These are phyloP conservation scores for Pseudomyrmex dendroicus DNA, from an alignment of 1,140 invertebrate genomes.

Conservation along the genomic window DNA sequence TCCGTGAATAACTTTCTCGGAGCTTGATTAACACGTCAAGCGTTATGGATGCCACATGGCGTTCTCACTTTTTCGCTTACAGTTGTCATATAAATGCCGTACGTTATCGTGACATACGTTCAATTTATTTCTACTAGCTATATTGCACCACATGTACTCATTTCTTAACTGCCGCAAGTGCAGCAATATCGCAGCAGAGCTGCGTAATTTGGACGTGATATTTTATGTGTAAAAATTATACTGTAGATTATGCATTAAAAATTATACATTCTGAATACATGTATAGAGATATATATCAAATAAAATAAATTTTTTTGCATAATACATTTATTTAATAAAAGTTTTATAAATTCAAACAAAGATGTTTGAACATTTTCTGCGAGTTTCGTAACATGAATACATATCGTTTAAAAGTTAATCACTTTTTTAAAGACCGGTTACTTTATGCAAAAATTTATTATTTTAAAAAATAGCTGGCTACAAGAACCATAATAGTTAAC, in stretches of 20 bases:
- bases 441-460: too few relatives aligned
- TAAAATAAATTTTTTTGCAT: too few relatives aligned
- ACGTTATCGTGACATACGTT: background rate
- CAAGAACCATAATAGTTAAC: too few relatives aligned
- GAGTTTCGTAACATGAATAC: too few relatives aligned
- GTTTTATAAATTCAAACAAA: too few relatives aligned
- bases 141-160: background rate
- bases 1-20: conserved; percentile 32
- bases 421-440: too few relatives aligned
- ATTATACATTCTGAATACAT: too few relatives aligned
- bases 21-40: conserved; percentile 53
- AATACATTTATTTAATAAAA: too few relatives aligned
- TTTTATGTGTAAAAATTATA: background rate
- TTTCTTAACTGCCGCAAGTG: conserved; percentile 21
- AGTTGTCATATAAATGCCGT: conserved; percentile 52
- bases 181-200: conserved; percentile 34
- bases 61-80: conserved; percentile 50
- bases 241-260: background rate
- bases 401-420: too few relatives aligned
- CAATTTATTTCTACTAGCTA: conserved; percentile 34
- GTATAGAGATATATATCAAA: too few relatives aligned
- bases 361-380: too few relatives aligned
- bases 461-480: too few relatives aligned
- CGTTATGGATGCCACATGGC: conserved; percentile 39
- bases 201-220: conserved; percentile 20